Base-by-base conservation (phyloP, 2,888 invertebrate species). In the Diarsia mendica region DNA sequence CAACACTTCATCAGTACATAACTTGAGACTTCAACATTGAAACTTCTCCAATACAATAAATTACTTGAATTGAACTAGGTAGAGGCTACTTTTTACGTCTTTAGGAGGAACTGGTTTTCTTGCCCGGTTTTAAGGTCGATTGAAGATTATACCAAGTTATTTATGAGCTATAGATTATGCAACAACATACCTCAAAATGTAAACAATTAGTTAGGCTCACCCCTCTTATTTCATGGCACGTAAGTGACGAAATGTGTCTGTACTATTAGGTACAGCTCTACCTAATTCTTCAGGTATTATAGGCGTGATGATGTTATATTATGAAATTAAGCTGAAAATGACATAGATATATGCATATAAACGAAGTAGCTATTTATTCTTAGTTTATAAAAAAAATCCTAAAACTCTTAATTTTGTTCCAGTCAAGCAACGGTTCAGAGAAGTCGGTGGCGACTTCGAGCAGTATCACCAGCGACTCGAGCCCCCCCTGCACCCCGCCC, bases 401-500 rank as follows among this genome's bases (percentile, higher is more conserved):
- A 15, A 71, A 71, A 39, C 5, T 3, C 48, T 46, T 28, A 18
- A 48, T 71, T 70, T 1, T 64, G 0, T 89, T 87, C 76, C 93
- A 96, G 96, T 94, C 94, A 68, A 96, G 94, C 90, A 95, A 93
- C 84, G 92, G 94, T 3, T 94, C 94, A 23, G 96, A 95, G 84
- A 95, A 94, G 87, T 92, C 93, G 65, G 90, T 88, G 64, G 86
- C 91, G 72, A 92, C 89, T 81, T 89, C 89, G 69, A 90, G 89
- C 88, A 91, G 83, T 28, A 78, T 90, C 72, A 89, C 89, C 82
- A 87, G 92, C 85, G 93, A 95, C 86, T 91, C 92, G 85, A 92
- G 94, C 90, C 93, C 97, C 82, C 95, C 96, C 72, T 80, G 97
- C 92, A 94, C 96, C 84, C 96, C 96, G 49, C 96, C 96, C 58